Conservation (phyloP, 2,113 vertebrate species). For the Perccottus glenii region DNA sequence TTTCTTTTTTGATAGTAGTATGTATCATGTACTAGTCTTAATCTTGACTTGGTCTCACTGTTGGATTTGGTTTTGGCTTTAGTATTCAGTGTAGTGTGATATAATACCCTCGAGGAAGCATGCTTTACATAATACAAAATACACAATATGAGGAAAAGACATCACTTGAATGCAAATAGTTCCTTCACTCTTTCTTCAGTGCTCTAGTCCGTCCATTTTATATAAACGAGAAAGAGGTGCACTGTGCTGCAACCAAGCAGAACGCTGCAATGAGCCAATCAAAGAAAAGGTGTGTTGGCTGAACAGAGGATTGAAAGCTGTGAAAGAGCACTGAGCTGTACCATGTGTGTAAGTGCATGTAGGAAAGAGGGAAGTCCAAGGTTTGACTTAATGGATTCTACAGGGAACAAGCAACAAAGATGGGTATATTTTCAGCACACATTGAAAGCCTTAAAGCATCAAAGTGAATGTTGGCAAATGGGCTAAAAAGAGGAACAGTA, state of each 20-base stretch:
- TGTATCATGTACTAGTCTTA: too few species aligned
- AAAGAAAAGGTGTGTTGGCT: constrained; percentile 25
- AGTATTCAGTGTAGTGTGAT: neutral
- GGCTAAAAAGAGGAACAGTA: neutral
- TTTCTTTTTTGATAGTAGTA: too few species aligned
- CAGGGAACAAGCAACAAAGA: constrained; percentile 25
- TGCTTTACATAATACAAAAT: constrained; percentile 13
- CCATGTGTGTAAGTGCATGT: constrained; percentile 3
- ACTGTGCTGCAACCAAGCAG: constrained; percentile 33
- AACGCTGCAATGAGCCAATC: constrained; percentile 42
- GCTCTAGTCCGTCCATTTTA: constrained; percentile 4
- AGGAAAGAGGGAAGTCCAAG: constrained; percentile 1
- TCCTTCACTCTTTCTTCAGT: constrained; percentile 21
- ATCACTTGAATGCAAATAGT: neutral
- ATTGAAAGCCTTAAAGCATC: constrained; percentile 1
- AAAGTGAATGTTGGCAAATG: neutral
- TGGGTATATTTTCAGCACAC: constrained; percentile 9
- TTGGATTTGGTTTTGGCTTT: too few species aligned
- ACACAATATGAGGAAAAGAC: constrained; percentile 1
- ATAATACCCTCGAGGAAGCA: constrained; percentile 9
- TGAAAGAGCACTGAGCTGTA: constrained; percentile 14
- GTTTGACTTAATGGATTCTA: constrained; percentile 28
- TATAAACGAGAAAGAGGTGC: constrained; percentile 22
- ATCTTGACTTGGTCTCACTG: constrained; percentile 29
- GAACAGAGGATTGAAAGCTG: constrained; percentile 26